These are phyloP conservation scores for Oreocharis arfaki DNA, from an alignment of 2,113 vertebrate species.

Conservation along the genomic window DNA sequence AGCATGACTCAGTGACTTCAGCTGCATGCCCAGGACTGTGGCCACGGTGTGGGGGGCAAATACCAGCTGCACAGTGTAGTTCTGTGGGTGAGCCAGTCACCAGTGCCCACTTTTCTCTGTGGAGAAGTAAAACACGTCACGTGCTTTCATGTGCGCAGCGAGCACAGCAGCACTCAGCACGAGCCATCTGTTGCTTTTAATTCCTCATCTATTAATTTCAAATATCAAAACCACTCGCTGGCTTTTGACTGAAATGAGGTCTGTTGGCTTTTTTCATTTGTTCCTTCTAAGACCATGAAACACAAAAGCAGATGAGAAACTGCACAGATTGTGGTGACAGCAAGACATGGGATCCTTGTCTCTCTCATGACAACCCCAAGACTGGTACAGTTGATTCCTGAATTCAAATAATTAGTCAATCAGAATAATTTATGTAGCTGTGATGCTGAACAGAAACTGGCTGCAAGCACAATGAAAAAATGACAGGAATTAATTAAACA, in stretches of 20 bases:
- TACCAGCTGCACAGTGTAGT: rapidly evolving
- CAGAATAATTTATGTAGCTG: neutral
- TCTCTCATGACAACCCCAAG: neutral
- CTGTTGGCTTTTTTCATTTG: neutral
- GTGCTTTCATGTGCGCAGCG: neutral
- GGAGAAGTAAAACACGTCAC: neutral
- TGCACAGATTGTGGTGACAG: conserved; percentile 23
- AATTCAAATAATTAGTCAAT: neutral
- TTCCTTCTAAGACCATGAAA: neutral
- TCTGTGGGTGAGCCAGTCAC: neutral
- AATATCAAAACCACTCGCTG: neutral
- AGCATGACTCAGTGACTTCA: neutral
- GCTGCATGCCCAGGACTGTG: neutral
- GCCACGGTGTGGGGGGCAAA: neutral
- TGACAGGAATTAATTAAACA: neutral
- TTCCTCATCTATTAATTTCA: neutral
- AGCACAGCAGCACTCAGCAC: neutral
- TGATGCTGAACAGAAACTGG: neutral
- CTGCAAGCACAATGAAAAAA: neutral
- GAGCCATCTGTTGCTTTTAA: conserved; percentile 24
- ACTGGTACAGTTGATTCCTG: neutral
- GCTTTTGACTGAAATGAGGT: neutral
- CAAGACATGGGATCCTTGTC: neutral
- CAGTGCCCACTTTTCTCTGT: neutral
- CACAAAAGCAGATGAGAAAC: conserved; percentile 16